These are phyloP conservation scores for Drosophila rellima DNA, from an alignment of 2,888 invertebrate genomes.

Conservation along the genomic window DNA sequence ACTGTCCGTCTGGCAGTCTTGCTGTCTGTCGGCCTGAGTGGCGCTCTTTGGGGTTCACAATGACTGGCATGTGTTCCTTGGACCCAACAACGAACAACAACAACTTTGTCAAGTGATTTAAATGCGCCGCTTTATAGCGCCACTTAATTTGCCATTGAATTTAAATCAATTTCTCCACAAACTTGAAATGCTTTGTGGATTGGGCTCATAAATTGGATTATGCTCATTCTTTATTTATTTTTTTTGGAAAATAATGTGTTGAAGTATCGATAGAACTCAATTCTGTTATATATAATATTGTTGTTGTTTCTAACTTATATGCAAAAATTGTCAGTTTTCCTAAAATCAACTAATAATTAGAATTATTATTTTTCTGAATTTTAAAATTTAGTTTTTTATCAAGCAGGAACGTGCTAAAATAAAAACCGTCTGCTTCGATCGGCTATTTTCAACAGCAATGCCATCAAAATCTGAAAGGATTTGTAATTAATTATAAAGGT, in stretches of 20 bases:
- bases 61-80: slow-evolving; percentile 40
- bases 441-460: too few species aligned
- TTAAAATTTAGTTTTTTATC: too few species aligned
- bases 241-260: not conserved
- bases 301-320: too few species aligned
- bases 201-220: slow-evolving; percentile 11
- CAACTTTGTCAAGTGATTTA: slow-evolving; percentile 68
- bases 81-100: slow-evolving; percentile 10
- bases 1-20: slow-evolving; percentile 11
- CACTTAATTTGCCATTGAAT: slow-evolving; percentile 76
- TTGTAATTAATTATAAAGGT: too few species aligned
- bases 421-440: too few species aligned
- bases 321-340: too few species aligned
- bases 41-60: slow-evolving; percentile 38
- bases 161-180: slow-evolving; percentile 54
- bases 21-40: slow-evolving; percentile 27
- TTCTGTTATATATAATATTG: too few species aligned
- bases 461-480: too few species aligned
- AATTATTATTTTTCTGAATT: too few species aligned
- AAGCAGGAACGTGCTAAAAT: too few species aligned
- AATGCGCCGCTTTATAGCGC: slow-evolving; percentile 71
- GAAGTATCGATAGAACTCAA: not conserved
- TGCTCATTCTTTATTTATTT: not conserved
- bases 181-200: not conserved
- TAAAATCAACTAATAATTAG: too few species aligned